Evolutionary conservation across 2,797 vertebrate species (phyloP).

Genomic region (Pseudomugil tenellus): DNA sequence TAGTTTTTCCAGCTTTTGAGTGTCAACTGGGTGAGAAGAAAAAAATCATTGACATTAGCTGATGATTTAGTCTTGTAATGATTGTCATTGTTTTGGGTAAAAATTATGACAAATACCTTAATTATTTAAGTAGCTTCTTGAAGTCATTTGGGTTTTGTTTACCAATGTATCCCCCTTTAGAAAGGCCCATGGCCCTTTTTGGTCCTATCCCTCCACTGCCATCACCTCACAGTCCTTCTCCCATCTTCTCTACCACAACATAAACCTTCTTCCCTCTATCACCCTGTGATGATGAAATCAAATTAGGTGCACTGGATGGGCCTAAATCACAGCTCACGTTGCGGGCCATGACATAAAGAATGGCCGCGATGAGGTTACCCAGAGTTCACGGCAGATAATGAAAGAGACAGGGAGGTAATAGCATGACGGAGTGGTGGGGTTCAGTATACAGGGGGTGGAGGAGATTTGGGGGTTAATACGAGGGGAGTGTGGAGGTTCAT

Average conservation of each 20-base stretch:
- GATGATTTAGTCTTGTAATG: constrained; percentile 82
- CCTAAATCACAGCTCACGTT: constrained; percentile 87
- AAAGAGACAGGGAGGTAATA: constrained; percentile 89
- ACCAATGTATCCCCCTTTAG: constrained; percentile 74
- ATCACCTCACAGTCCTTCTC: constrained; percentile 49
- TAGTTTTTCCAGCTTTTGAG: neutral
- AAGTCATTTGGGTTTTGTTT: constrained; percentile 84
- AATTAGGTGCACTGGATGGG: constrained; percentile 86
- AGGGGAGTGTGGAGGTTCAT: constrained; percentile 83
- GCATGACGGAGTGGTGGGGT: constrained; percentile 85
- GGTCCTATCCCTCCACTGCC: constrained; percentile 52
- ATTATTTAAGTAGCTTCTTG: constrained; percentile 87
- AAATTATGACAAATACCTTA: constrained; percentile 85
- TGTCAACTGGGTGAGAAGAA: constrained; percentile 24
- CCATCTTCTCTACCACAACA: constrained; percentile 46
- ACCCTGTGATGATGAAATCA: constrained; percentile 85
- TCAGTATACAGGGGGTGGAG: constrained; percentile 77
- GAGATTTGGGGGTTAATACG: constrained; percentile 80
- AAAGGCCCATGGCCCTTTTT: constrained; percentile 66
- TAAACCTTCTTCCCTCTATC: constrained; percentile 52
- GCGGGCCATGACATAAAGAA: constrained; percentile 87
- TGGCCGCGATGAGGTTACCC: constrained; percentile 85
- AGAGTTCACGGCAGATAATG: constrained; percentile 89
- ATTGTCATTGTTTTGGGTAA: constrained; percentile 85
- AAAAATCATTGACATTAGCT: constrained; percentile 78